These are phyloP conservation scores for Drosophila pseudotakahashii DNA, from an alignment of 2,888 invertebrate species.

Conservation along the genomic window DNA sequence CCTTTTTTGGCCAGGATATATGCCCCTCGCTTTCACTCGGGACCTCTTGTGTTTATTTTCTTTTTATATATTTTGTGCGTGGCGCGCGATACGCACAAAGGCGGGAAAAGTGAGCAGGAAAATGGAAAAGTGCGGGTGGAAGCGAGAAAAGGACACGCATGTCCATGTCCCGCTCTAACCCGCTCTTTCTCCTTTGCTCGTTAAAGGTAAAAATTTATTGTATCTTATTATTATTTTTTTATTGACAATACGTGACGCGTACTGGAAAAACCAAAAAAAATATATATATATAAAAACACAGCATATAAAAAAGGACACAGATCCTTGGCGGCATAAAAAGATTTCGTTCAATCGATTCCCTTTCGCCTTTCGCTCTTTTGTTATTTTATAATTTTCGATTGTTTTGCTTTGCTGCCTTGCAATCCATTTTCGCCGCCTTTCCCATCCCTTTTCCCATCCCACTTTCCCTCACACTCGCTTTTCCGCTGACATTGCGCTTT, in stretches of 20 bases:
- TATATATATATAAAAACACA: no score
- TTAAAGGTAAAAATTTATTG: slow-evolving; percentile 82
- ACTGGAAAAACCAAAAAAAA: slow-evolving; percentile 57
- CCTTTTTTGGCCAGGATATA: slow-evolving; percentile 9
- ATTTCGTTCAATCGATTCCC: slow-evolving; percentile 71
- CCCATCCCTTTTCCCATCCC: not conserved
- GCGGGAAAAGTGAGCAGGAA: slow-evolving; percentile 34
- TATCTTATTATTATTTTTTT: slow-evolving; percentile 83
- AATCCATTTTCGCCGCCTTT: slow-evolving; percentile 26
- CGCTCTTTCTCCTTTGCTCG: slow-evolving; percentile 48
- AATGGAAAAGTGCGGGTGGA: not conserved
- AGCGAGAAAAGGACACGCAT: slow-evolving; percentile 60
- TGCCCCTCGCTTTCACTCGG: slow-evolving; percentile 4
- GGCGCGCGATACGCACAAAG: slow-evolving; percentile 64
- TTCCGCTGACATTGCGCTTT: slow-evolving; percentile 71
- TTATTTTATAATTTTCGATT: slow-evolving; percentile 79
- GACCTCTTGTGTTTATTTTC: slow-evolving; percentile 71
- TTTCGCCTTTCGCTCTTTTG: slow-evolving; percentile 57
- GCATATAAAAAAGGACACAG: slow-evolving; percentile 32
- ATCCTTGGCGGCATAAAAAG: slow-evolving; percentile 71
- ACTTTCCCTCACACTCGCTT: slow-evolving; percentile 17
- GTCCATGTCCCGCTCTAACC: slow-evolving; percentile 46
- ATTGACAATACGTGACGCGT: slow-evolving; percentile 83
- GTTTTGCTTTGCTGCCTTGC: slow-evolving; percentile 66
- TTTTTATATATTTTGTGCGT: slow-evolving; percentile 68